phyloP scores from a whole-genome alignment of 2,797 vertebrate species.

The Brachyalestes nurse region DNA sequence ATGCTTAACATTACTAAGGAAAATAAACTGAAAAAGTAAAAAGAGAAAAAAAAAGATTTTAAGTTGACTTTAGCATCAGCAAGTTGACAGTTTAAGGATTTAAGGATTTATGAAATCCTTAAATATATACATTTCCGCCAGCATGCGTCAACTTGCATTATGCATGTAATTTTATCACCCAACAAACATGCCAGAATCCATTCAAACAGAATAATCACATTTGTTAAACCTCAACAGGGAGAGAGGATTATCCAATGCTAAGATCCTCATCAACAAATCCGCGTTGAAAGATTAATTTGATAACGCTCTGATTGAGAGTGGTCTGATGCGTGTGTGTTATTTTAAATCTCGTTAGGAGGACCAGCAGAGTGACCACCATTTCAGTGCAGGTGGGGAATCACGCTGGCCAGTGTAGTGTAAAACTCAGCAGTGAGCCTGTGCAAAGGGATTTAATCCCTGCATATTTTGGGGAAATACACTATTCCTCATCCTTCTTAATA shows the following conservation, averaged over 20 bases:
- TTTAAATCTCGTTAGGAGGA: constrained; percentile 22
- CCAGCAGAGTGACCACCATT: constrained; percentile 17
- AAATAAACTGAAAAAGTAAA: not conserved
- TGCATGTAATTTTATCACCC: constrained; percentile 19
- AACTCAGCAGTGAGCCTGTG: not conserved
- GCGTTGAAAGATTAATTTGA: constrained; percentile 73
- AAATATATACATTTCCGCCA: not conserved
- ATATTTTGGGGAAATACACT: not conserved
- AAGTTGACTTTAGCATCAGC: not conserved
- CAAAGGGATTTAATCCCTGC: not conserved
- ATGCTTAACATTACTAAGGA: not conserved
- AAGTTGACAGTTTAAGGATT: not conserved
- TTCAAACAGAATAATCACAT: constrained; percentile 9
- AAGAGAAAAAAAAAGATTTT: not conserved
- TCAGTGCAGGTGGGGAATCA: constrained; percentile 4
- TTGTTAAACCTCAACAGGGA: constrained; percentile 12
- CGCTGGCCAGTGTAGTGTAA: not conserved
- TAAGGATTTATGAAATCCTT: not conserved
- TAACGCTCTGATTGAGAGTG: constrained; percentile 13
- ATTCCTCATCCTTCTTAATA: not conserved
- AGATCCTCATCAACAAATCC: constrained; percentile 74
- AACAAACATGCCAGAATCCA: constrained; percentile 2
- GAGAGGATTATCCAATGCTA: constrained; percentile 69
- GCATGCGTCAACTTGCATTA: not conserved
- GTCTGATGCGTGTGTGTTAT: constrained; percentile 2